Base-by-base conservation (phyloP, 2,113 vertebrate genomes). In the Oncorhynchus kisutch region DNA sequence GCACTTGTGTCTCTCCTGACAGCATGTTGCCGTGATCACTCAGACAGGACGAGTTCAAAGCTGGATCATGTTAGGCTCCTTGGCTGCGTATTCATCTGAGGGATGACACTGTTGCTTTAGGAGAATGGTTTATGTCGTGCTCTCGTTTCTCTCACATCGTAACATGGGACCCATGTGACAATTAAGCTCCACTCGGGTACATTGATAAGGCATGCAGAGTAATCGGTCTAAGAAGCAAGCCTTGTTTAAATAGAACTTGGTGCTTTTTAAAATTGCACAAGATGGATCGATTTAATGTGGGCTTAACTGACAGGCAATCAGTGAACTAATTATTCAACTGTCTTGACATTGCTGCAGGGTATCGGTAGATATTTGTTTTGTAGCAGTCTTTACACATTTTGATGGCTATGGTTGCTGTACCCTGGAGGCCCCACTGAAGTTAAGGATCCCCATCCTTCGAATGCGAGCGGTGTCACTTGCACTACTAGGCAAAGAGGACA, bases 121-220 rank as follows among this genome's bases (percentile, higher is more conserved):
- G 66, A 54, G 73, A 62, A 67, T 84, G 72, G n/a, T 84, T 86
- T 84, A 80, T 78, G 75, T 48, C 29, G 72, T 67, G 45, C 31
- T 74, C 64, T 74, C 66, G 27, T 20, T 78, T 48, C 59, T 78
- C 39, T 20, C 54, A 74, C 62, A 24, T 57, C 39, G 48, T 77
- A 83, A 80, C 59, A 9, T n/a, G n/a, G 59, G n/a, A 22, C 5
- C n/a, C 59, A 62, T 62, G 59, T 62, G 59, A 22, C 59, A 62
- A 22, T 16, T 2, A 62, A 62, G 59, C 13, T 22, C n/a, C 13
- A 54, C 16, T 54, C 5, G 51, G 51, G 51, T 4, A 54, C 12
- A 54, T 54, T 54, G 12, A 18, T 54, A 54, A 18, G 51, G 51
- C 51, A 54, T 54, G 5, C 51, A 54, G 51, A 54, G 51, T 54